A percentile compares a stretch with the other conserved stretches of the same genome.
Evolutionary conservation across 2,797 vertebrate genomes (phyloP).

Genomic region (Discoglossus pictus): DNA sequence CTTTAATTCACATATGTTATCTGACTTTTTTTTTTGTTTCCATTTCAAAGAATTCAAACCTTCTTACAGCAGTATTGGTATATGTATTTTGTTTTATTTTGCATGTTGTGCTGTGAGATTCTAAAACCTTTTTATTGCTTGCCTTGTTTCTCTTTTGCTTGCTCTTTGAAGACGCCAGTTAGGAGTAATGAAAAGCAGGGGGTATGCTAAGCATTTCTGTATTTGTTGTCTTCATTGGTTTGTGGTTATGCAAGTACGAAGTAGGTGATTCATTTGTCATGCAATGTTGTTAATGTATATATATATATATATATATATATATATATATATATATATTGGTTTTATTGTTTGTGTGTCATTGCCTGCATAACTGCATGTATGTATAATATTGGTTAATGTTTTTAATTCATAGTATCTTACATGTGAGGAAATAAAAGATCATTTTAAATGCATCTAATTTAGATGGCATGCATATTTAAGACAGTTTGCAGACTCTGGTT

Average conservation of each 20-base stretch:
- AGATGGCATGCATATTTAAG: no score
- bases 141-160: constrained; percentile 76
- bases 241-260: constrained; percentile 72
- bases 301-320: no score
- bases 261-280: constrained; percentile 61
- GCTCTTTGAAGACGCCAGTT: constrained; percentile 82
- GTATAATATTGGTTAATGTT: constrained; percentile 64
- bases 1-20: no score
- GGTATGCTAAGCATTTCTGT: constrained; percentile 75
- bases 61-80: constrained; percentile 72
- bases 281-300: constrained; percentile 59
- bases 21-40: constrained; percentile 46
- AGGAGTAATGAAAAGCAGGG: constrained; percentile 84
- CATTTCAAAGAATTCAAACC: constrained; percentile 79
- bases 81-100: constrained; percentile 64
- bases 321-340: no score
- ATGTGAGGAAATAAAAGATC: no score
- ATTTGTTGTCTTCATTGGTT: constrained; percentile 72
- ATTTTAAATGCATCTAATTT: no score
- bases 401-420: constrained; percentile 43
- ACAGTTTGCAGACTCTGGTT: no score
- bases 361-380: constrained; percentile 69
- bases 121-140: constrained; percentile 71
- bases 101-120: constrained; percentile 72
- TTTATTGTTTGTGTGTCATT: constrained; percentile 61